These are phyloP conservation scores for Chromobotia macracanthus DNA, from an alignment of 2,797 vertebrate species.

Conservation along the genomic window DNA sequence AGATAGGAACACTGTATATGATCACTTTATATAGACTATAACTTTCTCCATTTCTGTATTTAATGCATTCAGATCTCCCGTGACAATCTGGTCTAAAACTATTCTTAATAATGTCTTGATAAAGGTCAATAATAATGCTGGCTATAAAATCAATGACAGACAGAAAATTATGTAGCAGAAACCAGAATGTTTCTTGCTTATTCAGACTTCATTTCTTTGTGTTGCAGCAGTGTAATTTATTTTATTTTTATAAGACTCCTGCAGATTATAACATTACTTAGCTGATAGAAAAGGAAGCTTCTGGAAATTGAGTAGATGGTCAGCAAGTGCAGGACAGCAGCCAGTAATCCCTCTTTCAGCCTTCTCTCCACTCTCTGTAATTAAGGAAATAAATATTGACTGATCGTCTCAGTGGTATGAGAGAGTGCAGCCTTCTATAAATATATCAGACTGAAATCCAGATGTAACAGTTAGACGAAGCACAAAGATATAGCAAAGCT, in stretches of 20 bases:
- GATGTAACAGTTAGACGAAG: slow-evolving; percentile 30
- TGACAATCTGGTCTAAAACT: slow-evolving; percentile 19
- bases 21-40: not conserved
- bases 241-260: slow-evolving; percentile 18
- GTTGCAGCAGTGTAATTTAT: not conserved
- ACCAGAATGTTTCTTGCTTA: not conserved
- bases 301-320: slow-evolving; percentile 22
- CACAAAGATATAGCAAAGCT: not conserved
- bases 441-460: slow-evolving; percentile 41
- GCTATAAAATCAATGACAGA: not conserved
- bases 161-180: slow-evolving; percentile 20
- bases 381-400: slow-evolving; percentile 49
- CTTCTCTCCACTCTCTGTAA: slow-evolving; percentile 33
- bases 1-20: not conserved
- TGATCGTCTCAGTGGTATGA: slow-evolving; percentile 53
- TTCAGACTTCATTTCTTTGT: not conserved
- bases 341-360: slow-evolving; percentile 43
- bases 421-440: slow-evolving; percentile 45
- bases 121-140: slow-evolving; percentile 20
- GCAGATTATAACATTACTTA: slow-evolving; percentile 43
- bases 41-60: not conserved
- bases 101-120: slow-evolving; percentile 27
- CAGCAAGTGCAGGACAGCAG: slow-evolving; percentile 1
- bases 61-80: not conserved
- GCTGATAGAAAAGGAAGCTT: slow-evolving; percentile 16